A percentile compares a stretch with the other conserved stretches of the same genome.
phyloP scores from a whole-genome alignment of 92 coral and sea anemone genomes.

The Actinostola sp. region DNA sequence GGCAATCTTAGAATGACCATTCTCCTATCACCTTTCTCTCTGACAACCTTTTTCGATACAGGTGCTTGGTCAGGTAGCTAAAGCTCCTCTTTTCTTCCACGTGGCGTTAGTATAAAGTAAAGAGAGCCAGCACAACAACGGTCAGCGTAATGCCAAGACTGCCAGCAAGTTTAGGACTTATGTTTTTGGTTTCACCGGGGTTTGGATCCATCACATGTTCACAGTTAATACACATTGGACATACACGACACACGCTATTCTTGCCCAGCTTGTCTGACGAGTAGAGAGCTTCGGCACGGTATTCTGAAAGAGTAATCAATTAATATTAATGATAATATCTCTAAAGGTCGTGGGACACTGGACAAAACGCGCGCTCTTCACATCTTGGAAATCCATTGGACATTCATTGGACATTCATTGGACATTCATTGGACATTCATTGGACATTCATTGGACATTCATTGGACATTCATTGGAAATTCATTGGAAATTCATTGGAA shows the following conservation, averaged over 20 bases:
- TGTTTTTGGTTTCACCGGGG: neutral
- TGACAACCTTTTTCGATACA: no score
- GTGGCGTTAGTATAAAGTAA: neutral
- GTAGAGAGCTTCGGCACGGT: slow-evolving; percentile 73
- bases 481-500: no score
- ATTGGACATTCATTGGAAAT: no score
- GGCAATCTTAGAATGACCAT: no score
- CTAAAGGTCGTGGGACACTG: no score
- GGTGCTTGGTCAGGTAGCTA: no score
- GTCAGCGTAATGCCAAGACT: neutral
- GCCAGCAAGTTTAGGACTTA: neutral
- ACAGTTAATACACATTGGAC: slow-evolving; percentile 73
- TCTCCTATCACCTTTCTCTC: no score
- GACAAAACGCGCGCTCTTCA: no score
- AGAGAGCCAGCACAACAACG: neutral
- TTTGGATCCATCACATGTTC: neutral
- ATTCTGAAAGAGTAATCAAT: slow-evolving; percentile 27
- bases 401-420: no score
- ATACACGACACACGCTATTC: slow-evolving; percentile 64
- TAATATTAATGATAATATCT: neutral
- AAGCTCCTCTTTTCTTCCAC: neutral
- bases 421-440: no score
- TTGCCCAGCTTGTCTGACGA: slow-evolving; percentile 55
- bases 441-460: no score
- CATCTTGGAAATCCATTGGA: no score